Percentiles rank a stretch among this genome's conserved stretches.
These are phyloP conservation scores for rabbit (Oryctolagus cuniculus) DNA, from an alignment of 2,113 vertebrate genomes.

Conservation along the genomic window mOryCun1.1 NC_091453.1:107097001-107097500, in stretches of 20 bases:
- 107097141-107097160: neutral
- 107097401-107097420: neutral
- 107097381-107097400: neutral
- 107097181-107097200: neutral
- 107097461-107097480: neutral
- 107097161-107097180: neutral
- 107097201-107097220: neutral
- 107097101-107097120: neutral
- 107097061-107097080: neutral
- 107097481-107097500: neutral
- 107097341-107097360: neutral
- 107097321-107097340: neutral
- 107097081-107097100: neutral
- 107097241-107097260: neutral
- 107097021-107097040: constrained; percentile 17
- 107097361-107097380: neutral
- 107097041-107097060: neutral
- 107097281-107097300: neutral
- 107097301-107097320: neutral
- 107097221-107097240: neutral
- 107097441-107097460: neutral
- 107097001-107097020: neutral
- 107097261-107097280: neutral
- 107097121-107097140: neutral
- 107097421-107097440: neutral